Percentiles rank a stretch among this genome's conserved stretches.
Conservation (phyloP, 2,888 invertebrate species). For the Agonopterix alstromeriana region DNA sequence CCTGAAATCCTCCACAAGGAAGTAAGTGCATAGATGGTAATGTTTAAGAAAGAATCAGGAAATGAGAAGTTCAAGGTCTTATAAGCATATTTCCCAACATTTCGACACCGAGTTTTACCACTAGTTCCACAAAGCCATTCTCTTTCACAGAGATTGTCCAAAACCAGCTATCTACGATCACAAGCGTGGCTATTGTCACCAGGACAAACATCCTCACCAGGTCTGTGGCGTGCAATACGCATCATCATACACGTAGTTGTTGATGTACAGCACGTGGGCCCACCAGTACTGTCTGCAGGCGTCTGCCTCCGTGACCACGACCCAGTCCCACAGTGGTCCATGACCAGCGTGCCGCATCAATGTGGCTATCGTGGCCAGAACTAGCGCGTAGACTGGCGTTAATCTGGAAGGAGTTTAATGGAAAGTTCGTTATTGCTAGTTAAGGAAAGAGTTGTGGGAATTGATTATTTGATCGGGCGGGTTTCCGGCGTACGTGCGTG, state of each 20-base stretch:
- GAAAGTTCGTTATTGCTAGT: too few species aligned
- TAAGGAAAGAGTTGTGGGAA: too few species aligned
- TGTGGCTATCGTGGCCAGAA: constrained; percentile 46
- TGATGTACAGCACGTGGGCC: constrained; percentile 60
- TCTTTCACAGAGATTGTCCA: neutral
- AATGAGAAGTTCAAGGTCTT: too few species aligned
- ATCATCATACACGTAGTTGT: constrained; percentile 56
- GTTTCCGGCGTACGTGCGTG: too few species aligned
- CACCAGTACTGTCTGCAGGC: constrained; percentile 65
- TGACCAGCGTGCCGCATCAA: constrained; percentile 42
- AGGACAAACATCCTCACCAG: constrained; percentile 38
- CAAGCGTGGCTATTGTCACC: neutral
- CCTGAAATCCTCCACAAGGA: too few species aligned
- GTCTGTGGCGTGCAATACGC: constrained; percentile 45
- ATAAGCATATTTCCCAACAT: too few species aligned
- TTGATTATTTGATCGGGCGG: too few species aligned
- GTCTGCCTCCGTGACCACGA: constrained; percentile 40
- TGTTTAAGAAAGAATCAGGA: too few species aligned
- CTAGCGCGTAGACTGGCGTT: constrained; percentile 52
- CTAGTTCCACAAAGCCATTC: neutral
- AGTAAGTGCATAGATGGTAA: too few species aligned
- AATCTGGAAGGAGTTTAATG: constrained; percentile 29
- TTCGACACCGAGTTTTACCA: too few species aligned
- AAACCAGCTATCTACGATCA: neutral
- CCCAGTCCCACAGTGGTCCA: constrained; percentile 55